Percentiles rank a stretch among this genome's conserved stretches.
Evolutionary conservation across 2,888 invertebrate species (phyloP).

Genomic region (Papilio elwesi): DNA sequence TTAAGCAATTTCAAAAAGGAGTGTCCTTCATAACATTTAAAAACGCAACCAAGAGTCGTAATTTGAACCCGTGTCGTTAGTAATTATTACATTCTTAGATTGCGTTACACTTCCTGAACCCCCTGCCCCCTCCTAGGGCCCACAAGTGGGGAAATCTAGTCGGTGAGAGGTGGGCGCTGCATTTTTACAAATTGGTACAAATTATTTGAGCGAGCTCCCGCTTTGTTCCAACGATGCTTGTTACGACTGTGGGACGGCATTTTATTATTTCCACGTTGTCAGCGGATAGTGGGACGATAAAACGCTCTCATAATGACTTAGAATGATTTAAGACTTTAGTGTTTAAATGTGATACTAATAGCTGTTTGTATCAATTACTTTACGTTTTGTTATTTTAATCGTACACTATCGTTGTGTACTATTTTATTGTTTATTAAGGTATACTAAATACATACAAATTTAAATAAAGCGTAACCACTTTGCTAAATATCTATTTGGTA

Average conservation of each 20-base stretch:
- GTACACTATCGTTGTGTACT: too few species aligned
- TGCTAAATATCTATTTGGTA: too few species aligned
- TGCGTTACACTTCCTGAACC: constrained; percentile 50
- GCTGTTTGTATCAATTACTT: too few species aligned
- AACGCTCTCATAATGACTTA: constrained; percentile 43
- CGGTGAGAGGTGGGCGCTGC: constrained; percentile 68
- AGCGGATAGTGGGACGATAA: constrained; percentile 50
- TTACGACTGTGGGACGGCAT: constrained; percentile 81
- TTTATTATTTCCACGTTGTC: constrained; percentile 75
- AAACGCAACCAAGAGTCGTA: constrained; percentile 39
- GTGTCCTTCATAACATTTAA: constrained; percentile 26
- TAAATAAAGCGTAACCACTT: too few species aligned
- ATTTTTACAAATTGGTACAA: constrained; percentile 85
- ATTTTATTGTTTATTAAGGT: too few species aligned
- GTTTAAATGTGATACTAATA: too few species aligned
- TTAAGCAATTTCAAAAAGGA: constrained; percentile 18
- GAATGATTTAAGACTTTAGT: neutral
- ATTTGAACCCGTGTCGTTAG: constrained; percentile 59
- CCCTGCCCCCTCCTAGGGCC: constrained; percentile 49
- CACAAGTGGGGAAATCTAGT: constrained; percentile 49
- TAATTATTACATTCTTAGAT: constrained; percentile 74
- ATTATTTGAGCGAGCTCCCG: constrained; percentile 83
- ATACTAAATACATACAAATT: too few species aligned
- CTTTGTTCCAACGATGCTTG: constrained; percentile 84
- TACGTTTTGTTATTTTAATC: too few species aligned